These are phyloP conservation scores for Dynastes maya DNA, from an alignment of 2,888 invertebrate species.

Conservation along the genomic window DNA sequence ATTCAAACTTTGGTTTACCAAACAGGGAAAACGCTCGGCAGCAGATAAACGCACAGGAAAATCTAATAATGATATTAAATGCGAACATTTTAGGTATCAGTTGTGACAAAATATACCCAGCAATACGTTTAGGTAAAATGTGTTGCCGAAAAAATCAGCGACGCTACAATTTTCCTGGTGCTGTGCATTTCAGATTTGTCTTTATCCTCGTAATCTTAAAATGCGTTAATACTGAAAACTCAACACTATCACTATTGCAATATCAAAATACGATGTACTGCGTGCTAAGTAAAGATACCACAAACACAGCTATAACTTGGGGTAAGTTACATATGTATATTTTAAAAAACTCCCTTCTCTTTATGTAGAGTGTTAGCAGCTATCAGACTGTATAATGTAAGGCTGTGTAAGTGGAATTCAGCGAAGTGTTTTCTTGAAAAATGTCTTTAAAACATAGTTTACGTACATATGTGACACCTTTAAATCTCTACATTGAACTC, in stretches of 20 bases:
- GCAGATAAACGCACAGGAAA: conserved; percentile 24
- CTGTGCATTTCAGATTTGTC: not conserved
- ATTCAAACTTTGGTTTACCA: conserved; percentile 21
- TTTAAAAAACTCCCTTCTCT: no score
- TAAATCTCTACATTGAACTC: no score
- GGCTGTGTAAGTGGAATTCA: no score
- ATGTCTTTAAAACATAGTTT: no score
- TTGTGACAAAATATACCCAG: not conserved
- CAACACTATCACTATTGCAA: not conserved
- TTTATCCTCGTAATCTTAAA: not conserved
- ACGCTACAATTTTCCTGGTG: not conserved
- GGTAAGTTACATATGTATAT: not conserved
- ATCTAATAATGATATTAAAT: not conserved
- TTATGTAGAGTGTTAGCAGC: no score
- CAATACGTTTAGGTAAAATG: conserved; percentile 1
- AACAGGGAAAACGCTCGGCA: not conserved
- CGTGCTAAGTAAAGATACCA: not conserved
- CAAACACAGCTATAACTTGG: conserved; percentile 4
- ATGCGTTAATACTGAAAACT: not conserved
- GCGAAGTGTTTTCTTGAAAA: no score
- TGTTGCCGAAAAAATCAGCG: not conserved
- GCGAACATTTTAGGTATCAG: not conserved
- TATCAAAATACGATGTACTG: not conserved
- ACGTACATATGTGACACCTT: no score
- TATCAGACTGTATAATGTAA: no score